These are phyloP conservation scores for Climacteris rufus DNA, from an alignment of 2,113 vertebrate genomes.

Conservation along the genomic window DNA sequence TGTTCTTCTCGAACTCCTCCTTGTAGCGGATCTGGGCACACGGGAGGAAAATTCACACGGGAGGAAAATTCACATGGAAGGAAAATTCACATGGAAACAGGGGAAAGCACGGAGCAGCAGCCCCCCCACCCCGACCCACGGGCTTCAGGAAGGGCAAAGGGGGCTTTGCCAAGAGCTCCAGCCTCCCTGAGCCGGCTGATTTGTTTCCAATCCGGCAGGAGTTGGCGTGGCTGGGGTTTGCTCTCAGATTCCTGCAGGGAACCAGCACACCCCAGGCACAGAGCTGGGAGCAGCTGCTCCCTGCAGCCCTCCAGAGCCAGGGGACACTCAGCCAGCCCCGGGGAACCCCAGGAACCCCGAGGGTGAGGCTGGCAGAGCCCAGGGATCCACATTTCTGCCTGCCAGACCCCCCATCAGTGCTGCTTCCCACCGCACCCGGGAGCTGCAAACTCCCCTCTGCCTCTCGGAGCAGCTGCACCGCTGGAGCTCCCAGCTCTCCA, in stretches of 20 bases:
- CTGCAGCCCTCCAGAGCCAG: no score
- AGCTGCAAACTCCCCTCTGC: background rate
- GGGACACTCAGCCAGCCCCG: no score
- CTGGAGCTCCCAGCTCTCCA: background rate
- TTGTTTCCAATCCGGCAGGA: background rate
- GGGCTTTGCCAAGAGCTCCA: background rate
- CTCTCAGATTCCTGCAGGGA: background rate
- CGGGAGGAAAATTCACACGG: accelerated
- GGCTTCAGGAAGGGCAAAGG: accelerated
- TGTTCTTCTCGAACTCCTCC: slow-evolving; percentile 98
- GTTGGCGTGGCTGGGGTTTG: background rate
- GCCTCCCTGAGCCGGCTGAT: background rate
- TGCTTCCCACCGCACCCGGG: background rate
- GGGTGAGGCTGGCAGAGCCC: no score
- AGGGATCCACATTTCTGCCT: background rate
- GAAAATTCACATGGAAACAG: no score
- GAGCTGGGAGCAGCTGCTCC: background rate
- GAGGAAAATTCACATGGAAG: no score
- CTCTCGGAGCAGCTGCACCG: no score
- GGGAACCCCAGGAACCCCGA: background rate
- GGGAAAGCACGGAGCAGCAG: background rate
- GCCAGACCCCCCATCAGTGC: background rate
- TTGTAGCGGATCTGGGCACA: slow-evolving; percentile 87
- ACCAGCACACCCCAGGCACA: accelerated
- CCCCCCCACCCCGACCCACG: accelerated